Evolutionary conservation across 2,797 vertebrate species (phyloP).

Genomic region (Psittacula echo): DNA sequence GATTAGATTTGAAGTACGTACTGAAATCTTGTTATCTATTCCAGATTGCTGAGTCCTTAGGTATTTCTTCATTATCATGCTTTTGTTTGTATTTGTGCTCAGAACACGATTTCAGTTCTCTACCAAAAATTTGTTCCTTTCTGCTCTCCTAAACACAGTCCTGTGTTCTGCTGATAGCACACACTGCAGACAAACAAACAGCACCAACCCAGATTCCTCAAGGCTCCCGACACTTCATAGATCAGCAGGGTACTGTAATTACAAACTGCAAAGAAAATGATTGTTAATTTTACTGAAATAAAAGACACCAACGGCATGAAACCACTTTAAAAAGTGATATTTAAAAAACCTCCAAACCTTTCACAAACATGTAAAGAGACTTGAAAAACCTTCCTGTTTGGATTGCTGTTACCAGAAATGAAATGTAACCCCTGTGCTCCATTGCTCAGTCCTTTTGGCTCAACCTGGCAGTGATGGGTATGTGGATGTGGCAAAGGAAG

Average conservation of each 20-base stretch:
- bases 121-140: not conserved
- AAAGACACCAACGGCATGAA: not conserved
- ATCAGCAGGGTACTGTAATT: not conserved
- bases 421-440: not conserved
- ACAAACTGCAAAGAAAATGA: not conserved
- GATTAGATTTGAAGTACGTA: slow-evolving; percentile 69
- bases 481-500: not conserved
- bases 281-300: not conserved
- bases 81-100: slow-evolving; percentile 31
- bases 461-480: not conserved
- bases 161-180: not conserved
- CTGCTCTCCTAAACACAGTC: not conserved
- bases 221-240: not conserved
- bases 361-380: not conserved
- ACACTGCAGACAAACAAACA: not conserved
- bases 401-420: not conserved
- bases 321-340: not conserved
- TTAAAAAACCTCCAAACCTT: not conserved
- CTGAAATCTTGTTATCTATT: slow-evolving; percentile 64
- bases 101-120: slow-evolving; percentile 19
- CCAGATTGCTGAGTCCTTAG: slow-evolving; percentile 62
- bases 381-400: not conserved
- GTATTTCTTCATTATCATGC: slow-evolving; percentile 25
- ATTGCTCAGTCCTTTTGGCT: not conserved
- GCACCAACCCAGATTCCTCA: not conserved